Base-by-base conservation (phyloP, 1,140 invertebrate species). In the Atta texana region DNA sequence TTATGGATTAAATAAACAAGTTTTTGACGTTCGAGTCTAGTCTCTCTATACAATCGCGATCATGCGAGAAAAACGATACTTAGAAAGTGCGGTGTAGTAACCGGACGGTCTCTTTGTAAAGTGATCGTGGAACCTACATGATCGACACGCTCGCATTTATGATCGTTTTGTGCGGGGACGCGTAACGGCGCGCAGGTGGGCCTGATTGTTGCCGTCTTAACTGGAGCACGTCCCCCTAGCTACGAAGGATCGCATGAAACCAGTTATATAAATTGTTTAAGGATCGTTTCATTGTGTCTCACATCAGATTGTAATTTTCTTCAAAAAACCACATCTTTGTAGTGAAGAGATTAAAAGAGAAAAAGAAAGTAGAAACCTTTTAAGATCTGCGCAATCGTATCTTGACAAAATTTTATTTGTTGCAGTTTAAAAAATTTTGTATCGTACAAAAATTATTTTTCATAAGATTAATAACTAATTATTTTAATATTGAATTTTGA, bases 181-280 rank as follows among this genome's bases (percentile, higher is more conserved):
- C 80, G 80, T 84, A 74, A 84, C 80, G 80, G 80, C 16, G 55
- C 28, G 55, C 80, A 82, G 80, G 53, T 84, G 69, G 69, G 39
- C 28, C 69, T 21, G 69, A 84, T 84, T 84, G 80, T 84, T 84
- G 53, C 69, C 44, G 44, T 84, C 80, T 84, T 84, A 84, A 84
- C 80, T 84, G 69, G 80, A 84, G 80, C 80, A 84, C 80, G 80
- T 84, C 80, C 28, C 44, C 55, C 69, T 63, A 74, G 44, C 68
- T 39, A 14, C 21, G 34, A 49, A 61, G 31, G 24, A 82, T 74
- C 68, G 80, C 18, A 71, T 6, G 80, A 59, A 74, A 61, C 53
- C 55, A 49, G 80, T 84, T 63, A 74, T 71, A 74, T 57, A 71
- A 31, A 69, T 69, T 69, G 66, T 81, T 55, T 21, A 18, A 81